A percentile compares a stretch with the other conserved stretches of the same genome.
Conservation (phyloP, 2,888 invertebrate genomes). For the Hesperia comma region DNA sequence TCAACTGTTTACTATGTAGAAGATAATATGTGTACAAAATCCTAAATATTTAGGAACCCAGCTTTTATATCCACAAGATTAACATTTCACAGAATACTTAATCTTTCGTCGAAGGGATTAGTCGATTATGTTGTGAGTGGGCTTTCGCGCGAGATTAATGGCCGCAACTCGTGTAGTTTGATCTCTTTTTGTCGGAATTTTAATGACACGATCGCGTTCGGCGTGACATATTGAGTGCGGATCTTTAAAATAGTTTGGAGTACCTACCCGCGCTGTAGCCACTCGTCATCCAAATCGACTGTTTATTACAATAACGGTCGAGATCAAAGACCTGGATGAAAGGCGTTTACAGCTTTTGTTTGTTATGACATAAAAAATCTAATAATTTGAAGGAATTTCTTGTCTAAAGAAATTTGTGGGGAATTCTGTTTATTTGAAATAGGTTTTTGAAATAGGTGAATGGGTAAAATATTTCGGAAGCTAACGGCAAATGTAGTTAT, state of each 20-base stretch:
- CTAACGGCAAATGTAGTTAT: too few species aligned
- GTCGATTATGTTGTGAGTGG: conserved; percentile 27
- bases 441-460: background rate
- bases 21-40: too few species aligned
- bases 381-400: background rate
- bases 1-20: too few species aligned
- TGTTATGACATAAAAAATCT: background rate
- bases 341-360: background rate
- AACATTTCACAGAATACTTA: conserved; percentile 8
- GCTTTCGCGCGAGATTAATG: conserved; percentile 23
- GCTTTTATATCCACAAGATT: background rate
- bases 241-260: conserved; percentile 13
- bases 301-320: conserved; percentile 8
- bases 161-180: conserved; percentile 11
- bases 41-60: background rate
- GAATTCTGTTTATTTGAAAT: background rate
- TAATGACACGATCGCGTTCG: conserved; percentile 18
- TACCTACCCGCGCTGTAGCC: background rate
- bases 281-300: conserved; percentile 6
- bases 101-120: conserved; percentile 33
- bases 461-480: too few species aligned
- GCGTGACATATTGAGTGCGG: conserved; percentile 15
- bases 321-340: conserved; percentile 3
- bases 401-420: background rate
- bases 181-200: conserved; percentile 29